Base-by-base conservation (phyloP, 2,888 invertebrate genomes). In the Galeopsomyia nigrocyanea region DNA sequence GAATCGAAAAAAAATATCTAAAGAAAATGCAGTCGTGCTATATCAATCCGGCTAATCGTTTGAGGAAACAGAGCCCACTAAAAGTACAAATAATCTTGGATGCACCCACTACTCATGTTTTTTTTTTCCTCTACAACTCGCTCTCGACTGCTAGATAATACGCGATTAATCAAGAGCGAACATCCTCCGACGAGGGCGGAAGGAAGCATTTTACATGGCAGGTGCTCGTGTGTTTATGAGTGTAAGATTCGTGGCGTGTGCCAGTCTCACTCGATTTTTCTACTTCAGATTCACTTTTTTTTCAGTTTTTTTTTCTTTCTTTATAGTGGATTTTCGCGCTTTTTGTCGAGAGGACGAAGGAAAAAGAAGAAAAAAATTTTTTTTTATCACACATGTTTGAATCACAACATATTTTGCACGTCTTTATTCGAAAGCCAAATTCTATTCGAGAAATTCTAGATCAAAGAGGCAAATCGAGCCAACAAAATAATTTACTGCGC, bases 121-220 rank as follows among this genome's bases (percentile, higher is more conserved):
- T 56, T 53, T 56, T 49, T 60, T 50, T 39, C 16, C 19, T 49
- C 26, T 17, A 21, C 10, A 22, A 26, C 3, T 26, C 5, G 26
- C 60, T 39, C 53, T 53, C 19, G 58, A 56, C 49, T 13, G 16
- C 7, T 13, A 16, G 17, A 56, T 31, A n/a, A 57, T 46, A 26
- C 3, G 26, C n/a, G 71, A 74, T 74, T 71, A 74, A 71, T 74
- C 68, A 71, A 68, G 68, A 39, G 62, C 47, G 31, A 26, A 49
- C 66, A 51, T 65, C 68, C 68, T 62, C 51, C 56, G 14, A 39
- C 56, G 14, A 39, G 53, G 51, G 56, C 74, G 74, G 74, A 74
- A 74, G 74, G 74, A 74, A 74, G 68, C 39, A 56, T 61, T n/a
- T 68, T 62, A 47, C 22, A 22, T 61, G 57, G 64, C 58, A 58